Evolutionary conservation across 2,113 vertebrate genomes (phyloP).

Genomic region (Willisornis vidua): DNA sequence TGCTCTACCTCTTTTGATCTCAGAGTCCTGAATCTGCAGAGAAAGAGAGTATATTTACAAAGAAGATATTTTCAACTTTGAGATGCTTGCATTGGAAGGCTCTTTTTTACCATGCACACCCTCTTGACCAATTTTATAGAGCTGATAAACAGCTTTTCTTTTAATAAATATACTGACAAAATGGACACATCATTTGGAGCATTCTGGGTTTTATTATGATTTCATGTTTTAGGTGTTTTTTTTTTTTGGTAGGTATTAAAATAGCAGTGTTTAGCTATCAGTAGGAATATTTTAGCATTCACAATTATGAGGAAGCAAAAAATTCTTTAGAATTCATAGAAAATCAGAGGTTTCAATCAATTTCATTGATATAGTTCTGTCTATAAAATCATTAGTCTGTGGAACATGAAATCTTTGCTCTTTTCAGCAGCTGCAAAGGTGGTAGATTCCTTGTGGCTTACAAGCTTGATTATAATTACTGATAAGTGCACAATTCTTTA

Average conservation of each 20-base stretch:
- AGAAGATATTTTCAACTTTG: neutral
- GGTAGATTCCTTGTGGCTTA: neutral
- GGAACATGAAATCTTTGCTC: neutral
- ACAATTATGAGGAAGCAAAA: neutral
- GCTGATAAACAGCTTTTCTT: neutral
- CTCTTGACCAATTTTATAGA: neutral
- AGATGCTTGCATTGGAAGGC: neutral
- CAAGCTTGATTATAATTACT: neutral
- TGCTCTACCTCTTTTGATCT: neutral
- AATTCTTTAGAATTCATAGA: neutral
- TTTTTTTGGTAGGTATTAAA: neutral
- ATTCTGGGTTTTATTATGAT: neutral
- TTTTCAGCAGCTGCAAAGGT: neutral
- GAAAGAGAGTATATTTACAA: neutral
- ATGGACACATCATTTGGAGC: neutral
- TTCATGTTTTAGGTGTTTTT: neutral
- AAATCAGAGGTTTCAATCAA: neutral
- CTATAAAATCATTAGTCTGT: neutral
- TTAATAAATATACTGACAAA: neutral
- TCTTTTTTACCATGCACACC: neutral
- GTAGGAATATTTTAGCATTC: neutral
- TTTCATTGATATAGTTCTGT: neutral
- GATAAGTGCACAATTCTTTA: neutral
- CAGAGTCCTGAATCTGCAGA: slow-evolving; percentile 13
- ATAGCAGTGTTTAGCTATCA: neutral